Conservation (phyloP, 2,797 vertebrate genomes). For the Psittacula derbiana region DNA sequence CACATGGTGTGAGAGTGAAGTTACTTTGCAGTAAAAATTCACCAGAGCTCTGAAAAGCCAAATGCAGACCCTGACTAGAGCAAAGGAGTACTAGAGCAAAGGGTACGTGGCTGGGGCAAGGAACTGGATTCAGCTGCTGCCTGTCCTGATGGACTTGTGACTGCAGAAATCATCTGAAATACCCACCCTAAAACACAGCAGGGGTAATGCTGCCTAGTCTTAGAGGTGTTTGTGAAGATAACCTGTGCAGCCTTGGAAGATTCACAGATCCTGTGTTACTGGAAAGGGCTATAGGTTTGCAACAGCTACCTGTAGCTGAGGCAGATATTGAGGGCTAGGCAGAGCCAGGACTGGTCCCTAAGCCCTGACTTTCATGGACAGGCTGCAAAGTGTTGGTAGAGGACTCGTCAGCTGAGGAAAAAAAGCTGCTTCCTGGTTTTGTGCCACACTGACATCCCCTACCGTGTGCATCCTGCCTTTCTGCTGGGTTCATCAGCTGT, state of each 20-base stretch:
- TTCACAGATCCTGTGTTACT: neutral
- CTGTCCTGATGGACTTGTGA: neutral
- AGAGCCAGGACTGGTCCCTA: neutral
- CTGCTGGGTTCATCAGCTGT: neutral
- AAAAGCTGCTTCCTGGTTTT: neutral
- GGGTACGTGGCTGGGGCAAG: neutral
- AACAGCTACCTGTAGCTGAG: neutral
- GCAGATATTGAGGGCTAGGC: neutral
- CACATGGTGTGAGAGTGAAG: neutral
- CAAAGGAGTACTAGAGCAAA: neutral
- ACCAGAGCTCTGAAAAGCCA: neutral
- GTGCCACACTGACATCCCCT: accelerated
- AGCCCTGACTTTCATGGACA: neutral
- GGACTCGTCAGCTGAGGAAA: neutral
- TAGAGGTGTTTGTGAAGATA: neutral
- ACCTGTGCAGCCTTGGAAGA: neutral
- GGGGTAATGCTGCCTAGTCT: neutral
- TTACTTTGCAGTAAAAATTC: neutral
- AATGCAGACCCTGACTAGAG: neutral
- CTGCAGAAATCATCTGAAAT: neutral
- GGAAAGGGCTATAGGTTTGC: neutral
- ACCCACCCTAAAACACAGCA: neutral
- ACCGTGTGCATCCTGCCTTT: neutral
- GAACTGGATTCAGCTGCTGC: neutral
- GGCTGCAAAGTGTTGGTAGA: neutral